Evolutionary conservation across 2,888 invertebrate genomes (phyloP).

Genomic region (Adineta ricciae): DNA sequence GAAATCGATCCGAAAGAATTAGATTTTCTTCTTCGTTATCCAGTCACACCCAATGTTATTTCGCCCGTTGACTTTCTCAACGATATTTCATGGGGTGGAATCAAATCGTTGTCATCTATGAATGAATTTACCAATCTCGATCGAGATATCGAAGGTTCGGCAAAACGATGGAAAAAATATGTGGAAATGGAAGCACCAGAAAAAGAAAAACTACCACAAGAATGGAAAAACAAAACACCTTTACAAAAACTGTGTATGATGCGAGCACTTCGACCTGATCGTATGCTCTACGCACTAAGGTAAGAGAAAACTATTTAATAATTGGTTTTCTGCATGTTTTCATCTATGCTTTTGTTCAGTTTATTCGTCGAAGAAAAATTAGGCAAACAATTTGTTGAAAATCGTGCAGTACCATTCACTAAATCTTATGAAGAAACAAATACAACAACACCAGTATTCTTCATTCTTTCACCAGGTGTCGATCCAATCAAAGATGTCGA

Average conservation of each 20-base stretch:
- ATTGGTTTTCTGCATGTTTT: too few relatives aligned
- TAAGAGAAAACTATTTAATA: background rate
- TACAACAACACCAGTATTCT: slow-evolving; percentile 33
- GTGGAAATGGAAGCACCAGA: slow-evolving; percentile 79
- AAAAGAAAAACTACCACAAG: slow-evolving; percentile 8
- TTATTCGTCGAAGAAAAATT: slow-evolving; percentile 29
- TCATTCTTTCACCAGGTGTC: slow-evolving; percentile 24
- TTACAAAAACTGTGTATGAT: slow-evolving; percentile 35
- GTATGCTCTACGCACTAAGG: slow-evolving; percentile 34
- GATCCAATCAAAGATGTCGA: slow-evolving; percentile 35
- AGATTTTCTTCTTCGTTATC: slow-evolving; percentile 83
- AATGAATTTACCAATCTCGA: background rate
- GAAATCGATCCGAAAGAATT: slow-evolving; percentile 74
- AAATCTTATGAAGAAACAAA: slow-evolving; percentile 33
- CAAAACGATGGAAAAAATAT: slow-evolving; percentile 71
- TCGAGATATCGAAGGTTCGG: background rate
- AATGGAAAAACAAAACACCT: slow-evolving; percentile 34
- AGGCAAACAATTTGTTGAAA: slow-evolving; percentile 33
- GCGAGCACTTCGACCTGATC: slow-evolving; percentile 35
- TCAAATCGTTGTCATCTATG: background rate
- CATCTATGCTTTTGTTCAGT: background rate
- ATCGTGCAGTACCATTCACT: slow-evolving; percentile 23
- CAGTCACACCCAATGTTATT: slow-evolving; percentile 55
- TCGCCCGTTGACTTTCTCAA: slow-evolving; percentile 80
- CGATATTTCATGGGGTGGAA: slow-evolving; percentile 68